Evolutionary conservation across 2,113 vertebrate species (phyloP), one percentile per base, ranked within the genome.

Genomic region (Kryptolebias marmoratus): DNA sequence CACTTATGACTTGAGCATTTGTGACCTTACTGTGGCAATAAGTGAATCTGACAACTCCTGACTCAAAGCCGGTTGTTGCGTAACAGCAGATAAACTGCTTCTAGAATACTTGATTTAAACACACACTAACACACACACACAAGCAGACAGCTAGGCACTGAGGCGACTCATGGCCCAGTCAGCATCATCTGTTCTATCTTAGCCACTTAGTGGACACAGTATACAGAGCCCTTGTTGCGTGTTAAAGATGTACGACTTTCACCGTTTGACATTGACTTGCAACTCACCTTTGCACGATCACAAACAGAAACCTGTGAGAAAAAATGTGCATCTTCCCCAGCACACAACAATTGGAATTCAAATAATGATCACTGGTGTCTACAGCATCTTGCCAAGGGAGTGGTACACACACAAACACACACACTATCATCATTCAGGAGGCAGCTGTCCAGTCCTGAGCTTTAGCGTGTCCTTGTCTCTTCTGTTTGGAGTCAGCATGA

Each of bases 401-500:
- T 68, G 65, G 61, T 42, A 61, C 56, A 57, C 64, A 52, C 53
- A 45, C 9, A 30, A 47, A 22, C 55, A 12, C 58, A 60, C 61
- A 57, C 15, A 58, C 64, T 75, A 84, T 87, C 85, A 85, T 83
- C 82, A 90, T 89, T 87, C 87, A 87, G 59, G 69, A 83, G 71
- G 76, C 74, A 66, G 71, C 74, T 30, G 77, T 77, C 45, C 74
- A 71, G 81, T 82, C 64, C 79, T 18, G 5, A 78, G 76, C 73
- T 79, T 78, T 80, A 90, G 73, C 78, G 73, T 86, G 83, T 87
- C 87, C 88, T 88, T 86, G 77, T 85, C 72, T 87, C 28, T 72
- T 80, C 83, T 83, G 61, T 77, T 85, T 67, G 64, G 72, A 82
- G 82, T 90, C 85, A 84, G 83, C 78, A 80, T 70, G 79, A 81